Base-by-base conservation (phyloP, 2,797 vertebrate genomes). In the Tragelaphus eurycerus region DNA sequence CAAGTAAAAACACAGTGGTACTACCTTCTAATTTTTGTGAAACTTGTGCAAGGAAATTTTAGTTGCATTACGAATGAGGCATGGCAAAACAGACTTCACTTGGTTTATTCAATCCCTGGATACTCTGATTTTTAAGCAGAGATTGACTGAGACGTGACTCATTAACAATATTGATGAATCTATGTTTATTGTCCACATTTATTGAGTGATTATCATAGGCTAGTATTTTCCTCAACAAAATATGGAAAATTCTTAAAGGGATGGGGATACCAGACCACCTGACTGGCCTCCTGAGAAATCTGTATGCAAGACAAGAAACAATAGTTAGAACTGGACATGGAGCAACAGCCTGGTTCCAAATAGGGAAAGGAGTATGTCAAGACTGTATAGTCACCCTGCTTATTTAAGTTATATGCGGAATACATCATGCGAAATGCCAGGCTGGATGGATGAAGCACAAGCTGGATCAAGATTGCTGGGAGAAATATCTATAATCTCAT, bases 1-100 rank as follows among this genome's bases (percentile, higher is more conserved):
- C 81, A 23, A 50, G 29, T 74, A 64, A 97, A 93, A 95, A 38
- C 25, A 59, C 52, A 55, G 16, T 48, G 29, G 21, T 57, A 27
- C 9, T 86, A 67, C 23, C 29, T 93, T 86, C 90, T 43, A 93
- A 81, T 92, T 60, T 90, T 84, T 64, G 21, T 31, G 27, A 86
- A 67, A 76, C 50, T 94, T 74, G 4, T 27, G 2, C 19, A n/a
- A 87, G 5, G 19, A 81, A 34, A 85, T 1, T 67, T 85, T 4
- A n/a, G 11, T 86, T 84, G 34, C 25, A 25, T 87, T 83, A 2
- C 57, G 29, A 93, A 29, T 50, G 43, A 74, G 17, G 1, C 17
- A 21, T 46, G 55, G 14, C 50, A 31, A 95, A 89, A 43, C 7
- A 94, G n/a, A 79, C 7, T 86, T 81, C 52, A 55, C 5, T 0